phyloP scores from a whole-genome alignment of 2,113 vertebrate species.

The Triplophysa siluroides region DNA sequence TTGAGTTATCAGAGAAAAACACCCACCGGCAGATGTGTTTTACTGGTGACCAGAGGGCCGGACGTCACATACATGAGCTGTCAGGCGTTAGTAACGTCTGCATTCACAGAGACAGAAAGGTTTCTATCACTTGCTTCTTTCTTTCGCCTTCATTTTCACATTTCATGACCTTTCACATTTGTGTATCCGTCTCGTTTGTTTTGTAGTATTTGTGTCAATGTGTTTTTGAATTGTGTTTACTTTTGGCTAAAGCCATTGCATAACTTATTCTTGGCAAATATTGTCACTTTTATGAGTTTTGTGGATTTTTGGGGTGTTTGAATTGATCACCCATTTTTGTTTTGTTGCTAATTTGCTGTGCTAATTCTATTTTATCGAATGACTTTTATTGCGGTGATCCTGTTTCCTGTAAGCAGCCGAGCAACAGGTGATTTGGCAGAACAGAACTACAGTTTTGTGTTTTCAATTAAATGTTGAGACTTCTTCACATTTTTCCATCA shows the following conservation, averaged over 20 bases:
- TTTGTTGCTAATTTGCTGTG: neutral
- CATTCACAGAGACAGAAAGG: conserved; percentile 10
- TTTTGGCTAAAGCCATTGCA: neutral
- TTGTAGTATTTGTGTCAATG: no score
- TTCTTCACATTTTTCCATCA: neutral
- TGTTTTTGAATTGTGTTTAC: neutral
- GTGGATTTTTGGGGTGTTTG: no score
- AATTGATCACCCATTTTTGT: neutral
- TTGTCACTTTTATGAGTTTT: no score
- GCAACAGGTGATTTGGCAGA: no score
- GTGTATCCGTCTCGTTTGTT: no score
- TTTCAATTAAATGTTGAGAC: neutral
- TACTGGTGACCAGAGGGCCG: conserved; percentile 11
- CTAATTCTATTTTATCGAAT: neutral
- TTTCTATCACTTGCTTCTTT: neutral
- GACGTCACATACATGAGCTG: conserved; percentile 23
- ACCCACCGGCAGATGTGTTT: conserved; percentile 37
- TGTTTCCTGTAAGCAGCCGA: neutral
- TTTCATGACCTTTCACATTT: no score
- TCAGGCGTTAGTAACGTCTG: neutral
- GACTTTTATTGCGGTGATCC: neutral
- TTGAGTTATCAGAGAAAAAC: neutral
- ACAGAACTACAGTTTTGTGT: neutral
- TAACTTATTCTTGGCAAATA: no score
- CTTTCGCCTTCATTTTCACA: no score